Evolutionary conservation across 2,797 vertebrate species (phyloP).

Genomic region (Erethizon dorsatum): DNA sequence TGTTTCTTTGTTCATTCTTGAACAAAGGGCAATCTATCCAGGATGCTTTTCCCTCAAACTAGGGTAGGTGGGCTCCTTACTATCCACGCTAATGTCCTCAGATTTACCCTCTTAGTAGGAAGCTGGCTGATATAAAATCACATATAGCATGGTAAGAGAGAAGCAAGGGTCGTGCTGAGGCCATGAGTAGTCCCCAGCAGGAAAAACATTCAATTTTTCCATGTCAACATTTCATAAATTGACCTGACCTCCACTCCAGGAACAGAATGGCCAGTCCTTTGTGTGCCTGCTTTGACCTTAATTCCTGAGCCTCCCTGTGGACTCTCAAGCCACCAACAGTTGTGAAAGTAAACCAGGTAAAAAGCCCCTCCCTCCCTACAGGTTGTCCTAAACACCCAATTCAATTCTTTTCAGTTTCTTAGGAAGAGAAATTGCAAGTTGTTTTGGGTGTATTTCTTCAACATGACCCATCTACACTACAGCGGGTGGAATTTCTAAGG

Average conservation of each 20-base stretch:
- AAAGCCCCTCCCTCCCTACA: conserved; percentile 47
- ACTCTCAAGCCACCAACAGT: conserved; percentile 26
- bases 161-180: background rate
- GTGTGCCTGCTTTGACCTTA: background rate
- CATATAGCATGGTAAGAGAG: background rate
- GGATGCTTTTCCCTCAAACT: background rate
- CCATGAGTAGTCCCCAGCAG: background rate
- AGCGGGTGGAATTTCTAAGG: conserved; percentile 22
- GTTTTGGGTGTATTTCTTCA: conserved; percentile 48
- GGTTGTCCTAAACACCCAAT: conserved; percentile 27
- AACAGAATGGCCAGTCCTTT: conserved; percentile 35
- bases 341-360: conserved; percentile 10
- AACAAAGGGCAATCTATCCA: conserved; percentile 55
- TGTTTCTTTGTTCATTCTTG: conserved; percentile 52
- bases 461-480: background rate
- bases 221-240: conserved; percentile 41
- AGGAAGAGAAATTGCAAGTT: conserved; percentile 54
- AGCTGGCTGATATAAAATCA: conserved; percentile 51
- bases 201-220: conserved; percentile 26
- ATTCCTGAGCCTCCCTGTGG: background rate
- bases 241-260: background rate
- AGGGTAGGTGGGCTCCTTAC: background rate
- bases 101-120: conserved; percentile 12
- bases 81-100: background rate
- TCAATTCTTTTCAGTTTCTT: conserved; percentile 51